Evolutionary conservation across 2,888 invertebrate genomes (phyloP), one percentile per base, ranked within the genome.

Genomic region (Drosophila demipolita): DNA sequence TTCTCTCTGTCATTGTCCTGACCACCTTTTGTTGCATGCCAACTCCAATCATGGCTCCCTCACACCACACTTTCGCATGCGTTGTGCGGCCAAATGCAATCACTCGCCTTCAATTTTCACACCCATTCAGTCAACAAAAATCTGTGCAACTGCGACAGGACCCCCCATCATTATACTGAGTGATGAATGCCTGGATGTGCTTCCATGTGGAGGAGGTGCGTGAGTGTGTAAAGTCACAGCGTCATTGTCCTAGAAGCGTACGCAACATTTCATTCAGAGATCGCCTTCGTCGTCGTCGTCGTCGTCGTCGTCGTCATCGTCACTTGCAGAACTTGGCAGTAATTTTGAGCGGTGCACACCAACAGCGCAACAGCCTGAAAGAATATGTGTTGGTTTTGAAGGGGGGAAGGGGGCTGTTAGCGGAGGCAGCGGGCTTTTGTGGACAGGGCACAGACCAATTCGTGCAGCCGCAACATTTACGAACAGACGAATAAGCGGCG

Each of bases 31-130:
- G 73, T 68, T 65, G 36, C 52, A 53, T 53, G 53, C 63, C 33
- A 20, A 3, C 50, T 50, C 11, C 50, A 29, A 29, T 50, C 38
- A 29, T 49, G 17, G 26, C 9, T 29, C 33, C 26, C 33, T 26
- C 29, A 15, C 20, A 12, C 40, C 6, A 23, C 53, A 23, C 48
- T 35, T 3, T 49, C 29, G 35, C 45, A n/a, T 55, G 61, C 54
- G 40, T 55, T 67, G 57, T 45, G 50, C 53, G 77, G 60, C 65
- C 78, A 88, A 86, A 82, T 89, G 87, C 87, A 87, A 89, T 87
- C 89, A 89, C 89, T 89, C 83, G 87, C 87, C 87, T 87, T 87
- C 87, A 87, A 87, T 87, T 87, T 87, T 89, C 89, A 87, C 89
- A 87, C 82, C 77, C 89, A 87, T 89, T 87, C 29, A 29, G 87